Evolutionary conservation across 2,113 vertebrate genomes (phyloP), one percentile per base, ranked within the genome.

Genomic region (Sinocyclocheilus anshuiensis): DNA sequence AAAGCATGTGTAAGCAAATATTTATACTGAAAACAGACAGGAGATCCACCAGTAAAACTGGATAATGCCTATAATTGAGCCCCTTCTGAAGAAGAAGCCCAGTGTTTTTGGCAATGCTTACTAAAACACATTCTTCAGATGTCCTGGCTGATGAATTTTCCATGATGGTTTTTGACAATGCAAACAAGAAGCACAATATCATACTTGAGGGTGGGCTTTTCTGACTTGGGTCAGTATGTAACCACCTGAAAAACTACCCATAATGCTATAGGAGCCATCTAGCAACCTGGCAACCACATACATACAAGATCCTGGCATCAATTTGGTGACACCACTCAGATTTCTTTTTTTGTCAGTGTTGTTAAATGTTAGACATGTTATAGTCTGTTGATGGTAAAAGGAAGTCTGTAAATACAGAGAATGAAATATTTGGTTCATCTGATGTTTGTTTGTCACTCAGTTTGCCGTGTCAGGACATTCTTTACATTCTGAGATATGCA

Each of bases 401-500:
- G 18, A 80, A 45, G 33, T 42, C 22, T 80, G 53, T 36, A 29
- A 12, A 29, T 69, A 10, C 16, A 39, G 10, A 6, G 5, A 39
- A 6, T 22, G 26, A 61, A 50, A n/a, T 45, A 10, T 77, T 13
- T 50, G 18, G 39, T 50, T 20, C 7, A 10, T 69, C 63, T 42
- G 45, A 48, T 57, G 63, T 85, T 48, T 59, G 53, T 29, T 83
- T 33, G 24, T 45, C 13, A 6, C 71, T 72, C 45, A 13, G n/a
- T 88, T 72, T 89, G 89, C 90, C 89, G 87, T 74, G 83, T 92
- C 90, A 90, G 90, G 84, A 76, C 63, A 86, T 88, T 84, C 36
- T 86, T 84, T 45, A 86, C 29, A 45, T 61, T 61, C 69, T 69
- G 48, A 84, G 76, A 89, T 13, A 55, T 83, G 81, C 81, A 83